Evolutionary conservation across 2,797 vertebrate genomes (phyloP).

Genomic region (Melanotaenia maccullochi): DNA sequence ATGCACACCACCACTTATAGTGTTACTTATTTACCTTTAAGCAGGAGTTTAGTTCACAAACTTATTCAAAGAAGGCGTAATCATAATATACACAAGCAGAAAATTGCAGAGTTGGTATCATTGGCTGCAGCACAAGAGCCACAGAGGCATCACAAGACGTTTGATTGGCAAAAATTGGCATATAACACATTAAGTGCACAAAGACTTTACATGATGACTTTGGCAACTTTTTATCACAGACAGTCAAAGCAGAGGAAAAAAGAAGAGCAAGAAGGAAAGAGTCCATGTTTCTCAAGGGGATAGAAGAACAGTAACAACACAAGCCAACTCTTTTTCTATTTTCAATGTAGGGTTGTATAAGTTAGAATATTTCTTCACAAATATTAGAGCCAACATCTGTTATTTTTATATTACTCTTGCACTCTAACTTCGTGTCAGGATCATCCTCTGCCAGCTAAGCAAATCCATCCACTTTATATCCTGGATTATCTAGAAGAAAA

Average conservation of each 20-base stretch:
- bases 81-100: conserved; percentile 46
- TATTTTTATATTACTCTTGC: neutral
- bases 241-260: conserved; percentile 49
- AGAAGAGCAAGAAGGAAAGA: conserved; percentile 35
- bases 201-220: conserved; percentile 7
- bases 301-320: conserved; percentile 11
- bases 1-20: conserved; percentile 15
- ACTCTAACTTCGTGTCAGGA: too few species aligned
- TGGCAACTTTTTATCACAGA: neutral
- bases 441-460: too few species aligned
- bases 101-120: conserved; percentile 42
- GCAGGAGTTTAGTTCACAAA: conserved; percentile 11
- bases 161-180: conserved; percentile 36
- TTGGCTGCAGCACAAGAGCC: conserved; percentile 22
- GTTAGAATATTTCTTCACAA: neutral
- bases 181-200: conserved; percentile 9
- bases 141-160: conserved; percentile 27
- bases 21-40: conserved; percentile 44
- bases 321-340: neutral
- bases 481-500: too few species aligned
- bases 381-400: neutral
- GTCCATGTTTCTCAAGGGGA: conserved; percentile 6
- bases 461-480: too few species aligned
- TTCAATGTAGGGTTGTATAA: neutral
- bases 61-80: conserved; percentile 55